phyloP scores from a whole-genome alignment of 2,888 invertebrate genomes.

The Druceiella hillmani region DNA sequence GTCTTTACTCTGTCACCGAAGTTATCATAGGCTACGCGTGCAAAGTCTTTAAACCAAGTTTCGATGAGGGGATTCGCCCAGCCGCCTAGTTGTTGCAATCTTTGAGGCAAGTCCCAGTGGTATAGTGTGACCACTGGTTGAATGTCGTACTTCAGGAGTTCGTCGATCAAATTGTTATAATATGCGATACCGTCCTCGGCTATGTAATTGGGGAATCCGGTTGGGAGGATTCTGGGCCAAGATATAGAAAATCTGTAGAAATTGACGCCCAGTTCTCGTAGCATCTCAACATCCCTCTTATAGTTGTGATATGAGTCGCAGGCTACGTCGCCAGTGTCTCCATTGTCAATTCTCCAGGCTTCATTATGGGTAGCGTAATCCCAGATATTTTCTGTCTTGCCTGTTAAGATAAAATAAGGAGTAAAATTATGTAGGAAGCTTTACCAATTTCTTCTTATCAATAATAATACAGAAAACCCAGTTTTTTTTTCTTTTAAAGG shows the following conservation, averaged over 20 bases:
- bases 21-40: constrained; percentile 53
- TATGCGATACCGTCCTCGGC: constrained; percentile 68
- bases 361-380: constrained; percentile 49
- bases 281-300: constrained; percentile 57
- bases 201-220: constrained; percentile 57
- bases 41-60: constrained; percentile 59
- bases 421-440: too few species aligned
- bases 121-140: constrained; percentile 67
- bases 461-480: too few species aligned
- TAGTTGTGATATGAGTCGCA: constrained; percentile 65
- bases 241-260: constrained; percentile 69
- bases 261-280: constrained; percentile 56
- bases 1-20: constrained; percentile 60
- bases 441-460: too few species aligned
- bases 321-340: constrained; percentile 59
- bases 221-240: constrained; percentile 72
- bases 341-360: constrained; percentile 48
- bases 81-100: constrained; percentile 60
- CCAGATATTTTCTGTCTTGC: constrained; percentile 61
- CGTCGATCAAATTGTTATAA: constrained; percentile 71
- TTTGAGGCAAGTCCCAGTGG: constrained; percentile 67
- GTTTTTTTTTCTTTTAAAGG: too few species aligned
- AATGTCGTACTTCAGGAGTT: constrained; percentile 59
- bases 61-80: constrained; percentile 63
- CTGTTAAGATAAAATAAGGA: too few species aligned